Base-by-base conservation (phyloP, 2,888 invertebrate genomes). In the Meganola albula region DNA sequence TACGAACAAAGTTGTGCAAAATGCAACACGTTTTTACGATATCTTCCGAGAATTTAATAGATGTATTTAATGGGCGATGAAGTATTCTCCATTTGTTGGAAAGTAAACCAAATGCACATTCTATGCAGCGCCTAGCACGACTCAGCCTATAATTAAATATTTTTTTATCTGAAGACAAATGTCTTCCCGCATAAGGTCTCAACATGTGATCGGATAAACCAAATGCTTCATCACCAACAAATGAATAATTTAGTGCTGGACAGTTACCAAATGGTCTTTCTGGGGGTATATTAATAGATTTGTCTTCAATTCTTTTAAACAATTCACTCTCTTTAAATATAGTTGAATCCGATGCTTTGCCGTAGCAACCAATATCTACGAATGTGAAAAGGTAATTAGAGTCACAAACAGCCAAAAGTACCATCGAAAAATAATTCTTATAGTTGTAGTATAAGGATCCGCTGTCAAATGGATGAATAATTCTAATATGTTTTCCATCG, bases 381-480 rank as follows among this genome's bases (percentile, higher is more conserved):
- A 10, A 33, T 28, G 37, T 37, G 29, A 50, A 48, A 26, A 37
- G 43, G 31, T 40, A 50, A 25, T 35, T 24, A 12, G 44, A 40
- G 38, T 47, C 44, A 10, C 40, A 41, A 12, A 42, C 10, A 10
- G 46, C 53, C 30, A 48, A 18, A 20, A 53, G 37, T 20, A 53
- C 43, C 5, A 51, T 38, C 12, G 47, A 48, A 44, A 37, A 45
- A n/a, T 18, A 34, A 13, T 37, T 23, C 27, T 48, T 47, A 22
- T 48, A 46, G 27, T 49, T 50, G 25, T 37, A 52, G 37, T 34
- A 37, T 10, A 26, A 13, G 14, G 32, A 37, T 12, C 37, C 43
- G 18, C 18, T 30, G 16, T 34, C 29, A 9, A 10, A 10, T 11
- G 43, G 43, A 27, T 35, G 27, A 16, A 31, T 20, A 32, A 51